Percentiles rank a stretch among this genome's conserved stretches.
Conservation (phyloP, 2,888 invertebrate species). For the Torymus tubicola region DNA sequence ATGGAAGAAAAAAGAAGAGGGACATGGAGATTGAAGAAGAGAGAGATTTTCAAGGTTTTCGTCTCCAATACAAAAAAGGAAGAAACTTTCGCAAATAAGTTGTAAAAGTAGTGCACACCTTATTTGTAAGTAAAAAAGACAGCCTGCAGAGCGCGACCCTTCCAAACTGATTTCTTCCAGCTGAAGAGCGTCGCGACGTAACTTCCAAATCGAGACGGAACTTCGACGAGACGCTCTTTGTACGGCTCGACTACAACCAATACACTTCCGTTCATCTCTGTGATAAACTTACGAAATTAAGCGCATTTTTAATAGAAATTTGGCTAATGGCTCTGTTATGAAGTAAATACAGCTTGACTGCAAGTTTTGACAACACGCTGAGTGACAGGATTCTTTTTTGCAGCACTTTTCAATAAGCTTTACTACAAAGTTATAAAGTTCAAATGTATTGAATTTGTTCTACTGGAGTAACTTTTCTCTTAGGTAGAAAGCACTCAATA, state of each 20-base stretch:
- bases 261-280: slow-evolving; percentile 5
- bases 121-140: slow-evolving; percentile 2
- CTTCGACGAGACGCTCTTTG: not conserved
- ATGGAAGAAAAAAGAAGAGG: too few species aligned
- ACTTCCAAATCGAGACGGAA: slow-evolving; percentile 16
- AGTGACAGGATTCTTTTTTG: too few species aligned
- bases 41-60: too few species aligned
- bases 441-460: too few species aligned
- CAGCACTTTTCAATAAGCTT: too few species aligned
- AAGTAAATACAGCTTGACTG: not conserved
- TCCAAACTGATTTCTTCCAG: slow-evolving; percentile 42
- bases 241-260: slow-evolving; percentile 27
- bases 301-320: slow-evolving; percentile 30
- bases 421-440: too few species aligned
- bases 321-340: slow-evolving; percentile 34
- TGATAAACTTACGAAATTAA: too few species aligned
- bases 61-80: not conserved
- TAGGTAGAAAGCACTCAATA: too few species aligned
- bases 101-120: not conserved
- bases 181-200: not conserved
- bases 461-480: too few species aligned
- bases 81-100: slow-evolving; percentile 33
- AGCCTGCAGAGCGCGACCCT: not conserved
- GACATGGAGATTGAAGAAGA: too few species aligned
- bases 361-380: not conserved